Evolutionary conservation across 2,113 vertebrate species (phyloP).

Genomic region (Arothron firmamentum): DNA sequence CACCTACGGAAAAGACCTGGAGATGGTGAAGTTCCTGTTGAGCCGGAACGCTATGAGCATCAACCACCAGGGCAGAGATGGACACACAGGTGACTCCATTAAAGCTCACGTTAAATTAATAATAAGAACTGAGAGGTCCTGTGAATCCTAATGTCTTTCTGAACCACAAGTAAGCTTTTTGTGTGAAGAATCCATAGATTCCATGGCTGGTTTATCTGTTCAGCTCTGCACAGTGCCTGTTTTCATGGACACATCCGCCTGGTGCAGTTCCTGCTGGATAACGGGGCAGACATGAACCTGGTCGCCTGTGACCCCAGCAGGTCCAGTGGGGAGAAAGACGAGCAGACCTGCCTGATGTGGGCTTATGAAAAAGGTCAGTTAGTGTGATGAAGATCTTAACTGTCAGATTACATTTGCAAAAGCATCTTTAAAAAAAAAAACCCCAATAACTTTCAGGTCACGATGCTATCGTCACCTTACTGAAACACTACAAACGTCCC

Average conservation of each 20-base stretch:
- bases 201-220: not conserved
- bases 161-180: too few relatives aligned
- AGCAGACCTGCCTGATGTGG: constrained; percentile 98
- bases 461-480: constrained; percentile 88
- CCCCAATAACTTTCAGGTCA: constrained; percentile 74
- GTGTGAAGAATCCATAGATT: not conserved
- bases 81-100: constrained; percentile 85
- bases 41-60: constrained; percentile 85
- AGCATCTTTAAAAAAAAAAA: too few relatives aligned
- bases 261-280: constrained; percentile 90
- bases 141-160: too few relatives aligned
- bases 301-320: constrained; percentile 93
- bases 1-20: constrained; percentile 89
- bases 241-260: constrained; percentile 92
- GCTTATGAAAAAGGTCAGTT: constrained; percentile 92
- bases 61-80: constrained; percentile 92
- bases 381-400: not conserved
- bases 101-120: not conserved
- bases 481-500: constrained; percentile 92
- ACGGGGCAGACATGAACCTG: constrained; percentile 93
- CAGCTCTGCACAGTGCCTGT: constrained; percentile 91
- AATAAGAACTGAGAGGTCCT: too few relatives aligned
- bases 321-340: constrained; percentile 94
- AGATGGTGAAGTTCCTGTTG: constrained; percentile 90
- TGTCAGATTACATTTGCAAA: too few relatives aligned